A percentile compares a stretch with the other conserved stretches of the same genome.
phyloP scores from a whole-genome alignment of 2,888 invertebrate genomes.

The Cremastinae sp. region DNA sequence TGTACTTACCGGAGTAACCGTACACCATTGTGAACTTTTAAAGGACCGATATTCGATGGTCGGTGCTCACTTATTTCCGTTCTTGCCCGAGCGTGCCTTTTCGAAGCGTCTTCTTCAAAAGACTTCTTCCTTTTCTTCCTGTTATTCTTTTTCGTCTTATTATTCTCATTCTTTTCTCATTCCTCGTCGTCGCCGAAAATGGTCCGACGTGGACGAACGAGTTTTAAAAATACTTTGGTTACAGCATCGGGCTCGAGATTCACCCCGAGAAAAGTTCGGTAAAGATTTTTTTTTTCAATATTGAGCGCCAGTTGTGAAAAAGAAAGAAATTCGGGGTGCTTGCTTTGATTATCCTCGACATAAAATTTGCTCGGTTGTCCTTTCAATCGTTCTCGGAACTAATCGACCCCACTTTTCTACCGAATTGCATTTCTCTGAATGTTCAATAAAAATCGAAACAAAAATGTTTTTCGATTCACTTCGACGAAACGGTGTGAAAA shows the following conservation, averaged over 20 bases:
- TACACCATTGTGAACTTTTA: constrained; percentile 33
- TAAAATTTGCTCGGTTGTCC: not conserved
- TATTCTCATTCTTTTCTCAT: constrained; percentile 17
- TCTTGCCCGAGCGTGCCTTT: constrained; percentile 14
- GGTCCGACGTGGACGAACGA: constrained; percentile 67
- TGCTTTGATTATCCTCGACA: constrained; percentile 18
- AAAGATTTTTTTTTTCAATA: constrained; percentile 63
- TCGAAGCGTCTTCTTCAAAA: constrained; percentile 37
- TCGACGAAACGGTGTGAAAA: no score
- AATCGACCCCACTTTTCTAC: not conserved
- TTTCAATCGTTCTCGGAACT: not conserved
- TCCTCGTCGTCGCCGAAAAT: constrained; percentile 58
- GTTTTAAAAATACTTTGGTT: constrained; percentile 71
- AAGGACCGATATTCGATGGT: constrained; percentile 47
- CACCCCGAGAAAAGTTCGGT: constrained; percentile 39
- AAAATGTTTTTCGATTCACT: no score
- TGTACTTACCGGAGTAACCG: constrained; percentile 41
- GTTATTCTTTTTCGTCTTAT: constrained; percentile 17
- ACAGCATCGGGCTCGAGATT: constrained; percentile 46
- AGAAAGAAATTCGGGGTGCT: constrained; percentile 9
- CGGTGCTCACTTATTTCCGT: constrained; percentile 15
- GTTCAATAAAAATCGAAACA: no score
- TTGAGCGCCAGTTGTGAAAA: constrained; percentile 66
- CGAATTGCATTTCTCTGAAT: not conserved
- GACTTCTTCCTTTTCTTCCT: constrained; percentile 7